Base-by-base conservation (phyloP, 1,140 invertebrate species). In the Anastrepha ludens region DNA sequence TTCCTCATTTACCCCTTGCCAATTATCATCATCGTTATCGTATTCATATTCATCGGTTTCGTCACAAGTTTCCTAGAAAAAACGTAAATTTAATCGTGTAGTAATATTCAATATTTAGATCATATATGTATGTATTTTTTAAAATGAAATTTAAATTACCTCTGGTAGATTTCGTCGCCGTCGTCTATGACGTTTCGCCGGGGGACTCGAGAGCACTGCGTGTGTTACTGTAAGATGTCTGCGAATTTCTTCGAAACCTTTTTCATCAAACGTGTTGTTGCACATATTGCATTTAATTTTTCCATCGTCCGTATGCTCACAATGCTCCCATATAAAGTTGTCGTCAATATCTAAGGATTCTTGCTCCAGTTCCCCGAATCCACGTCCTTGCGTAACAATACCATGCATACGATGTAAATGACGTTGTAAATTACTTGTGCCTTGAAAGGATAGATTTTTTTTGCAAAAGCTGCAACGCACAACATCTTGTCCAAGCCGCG, bases 381-480 rank as follows among this genome's bases (percentile, higher is more conserved):
- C 70, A 6, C 89, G 87, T 86, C 89, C 88, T 87, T 86, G 81
- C 81, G 88, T 86, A 4, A 88, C 87, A 17, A 90, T 87, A 15
- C 90, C 90, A 85, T 90, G 90, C 90, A 90, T 90, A n/a, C 90
- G 90, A 88, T 90, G 90, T 11, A 90, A 86, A 87, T 90, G 90
- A 0, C 90, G 88, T 78, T 90, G 90, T n/a, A 90, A 74, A 88
- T 90, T 90, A 74, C 90, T 90, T 15, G 90, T 90, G 8, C 90
- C 90, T 58, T 90, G 90, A 88, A 90, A 90, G 8, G 90, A 90
- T 55, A 90, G 39, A 87, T 89, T 89, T 64, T 90, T 90, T 15
- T 89, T 88, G 70, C 90, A 90, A 11, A 90, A 88, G 2, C 87
- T 87, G 74, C 90, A 90, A 4, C 90, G 89, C 0, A 90, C 90